A percentile compares a stretch with the other conserved stretches of the same genome.
Conservation (phyloP, 2,888 invertebrate species). For the Metacarcinus magister region DNA sequence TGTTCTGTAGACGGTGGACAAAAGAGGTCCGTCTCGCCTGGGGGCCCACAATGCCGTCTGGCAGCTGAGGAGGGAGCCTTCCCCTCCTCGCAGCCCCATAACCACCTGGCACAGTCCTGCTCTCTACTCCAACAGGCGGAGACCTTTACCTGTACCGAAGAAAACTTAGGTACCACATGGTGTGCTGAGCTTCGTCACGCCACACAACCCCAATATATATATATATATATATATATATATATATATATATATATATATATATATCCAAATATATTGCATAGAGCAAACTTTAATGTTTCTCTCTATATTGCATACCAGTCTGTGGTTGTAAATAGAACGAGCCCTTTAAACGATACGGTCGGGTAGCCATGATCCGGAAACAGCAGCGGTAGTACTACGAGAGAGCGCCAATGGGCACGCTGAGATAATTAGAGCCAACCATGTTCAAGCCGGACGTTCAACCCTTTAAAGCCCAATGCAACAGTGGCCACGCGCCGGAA, state of each 20-base stretch:
- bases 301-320: background rate
- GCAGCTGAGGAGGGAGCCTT: conserved; percentile 68
- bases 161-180: conserved; percentile 17
- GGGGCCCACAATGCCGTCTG: conserved; percentile 69
- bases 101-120: conserved; percentile 54
- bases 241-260: too few species aligned
- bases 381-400: background rate
- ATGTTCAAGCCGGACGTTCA: conserved; percentile 70
- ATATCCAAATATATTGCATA: too few species aligned
- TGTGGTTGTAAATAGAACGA: background rate
- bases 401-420: conserved; percentile 56
- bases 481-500: conserved; percentile 76
- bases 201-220: background rate
- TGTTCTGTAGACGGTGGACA: conserved; percentile 45
- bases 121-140: background rate
- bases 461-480: conserved; percentile 75
- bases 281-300: too few species aligned
- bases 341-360: conserved; percentile 35
- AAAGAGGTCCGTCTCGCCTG: conserved; percentile 62
- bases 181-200: background rate
- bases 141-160: background rate
- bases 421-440: conserved; percentile 50
- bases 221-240: too few species aligned
- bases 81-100: conserved; percentile 56
- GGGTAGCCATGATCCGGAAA: conserved; percentile 14